Conservation (phyloP, 2,113 vertebrate species). For the Dasyurus viverrinus region DNA sequence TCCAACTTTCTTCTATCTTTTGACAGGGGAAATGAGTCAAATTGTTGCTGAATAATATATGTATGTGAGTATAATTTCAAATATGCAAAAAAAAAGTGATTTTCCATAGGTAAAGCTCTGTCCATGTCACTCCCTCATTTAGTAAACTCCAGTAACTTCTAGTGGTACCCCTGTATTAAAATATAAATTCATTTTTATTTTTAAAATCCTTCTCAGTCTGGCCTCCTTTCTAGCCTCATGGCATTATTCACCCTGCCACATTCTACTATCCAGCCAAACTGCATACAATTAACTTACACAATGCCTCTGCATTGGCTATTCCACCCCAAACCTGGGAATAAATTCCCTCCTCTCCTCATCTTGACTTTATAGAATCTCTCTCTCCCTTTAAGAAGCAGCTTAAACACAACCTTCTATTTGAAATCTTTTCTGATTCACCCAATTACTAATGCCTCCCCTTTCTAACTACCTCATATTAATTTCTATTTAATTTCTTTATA, state of each 20-base stretch:
- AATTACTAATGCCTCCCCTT: not conserved
- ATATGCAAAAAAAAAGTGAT: not conserved
- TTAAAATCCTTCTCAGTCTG: not conserved
- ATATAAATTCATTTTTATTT: not conserved
- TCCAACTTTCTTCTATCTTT: not conserved
- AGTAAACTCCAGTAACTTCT: not conserved
- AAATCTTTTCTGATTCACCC: not conserved
- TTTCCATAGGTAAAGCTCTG: not conserved
- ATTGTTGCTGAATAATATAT: not conserved
- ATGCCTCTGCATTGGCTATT: not conserved
- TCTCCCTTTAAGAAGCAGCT: not conserved
- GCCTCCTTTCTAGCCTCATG: not conserved
- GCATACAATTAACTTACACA: not conserved
- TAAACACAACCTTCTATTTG: not conserved
- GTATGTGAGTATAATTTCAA: not conserved
- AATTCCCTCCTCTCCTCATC: not conserved
- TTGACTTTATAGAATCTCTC: not conserved
- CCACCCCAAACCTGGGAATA: not conserved
- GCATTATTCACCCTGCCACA: not conserved
- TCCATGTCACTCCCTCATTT: not conserved
- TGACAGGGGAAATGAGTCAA: not conserved
- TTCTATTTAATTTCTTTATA: not conserved
- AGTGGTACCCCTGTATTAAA: not conserved
- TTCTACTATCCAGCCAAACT: not conserved
- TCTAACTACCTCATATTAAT: not conserved